Conservation (phyloP, 2,113 vertebrate genomes). For the Neofelis nebulosa region DNA sequence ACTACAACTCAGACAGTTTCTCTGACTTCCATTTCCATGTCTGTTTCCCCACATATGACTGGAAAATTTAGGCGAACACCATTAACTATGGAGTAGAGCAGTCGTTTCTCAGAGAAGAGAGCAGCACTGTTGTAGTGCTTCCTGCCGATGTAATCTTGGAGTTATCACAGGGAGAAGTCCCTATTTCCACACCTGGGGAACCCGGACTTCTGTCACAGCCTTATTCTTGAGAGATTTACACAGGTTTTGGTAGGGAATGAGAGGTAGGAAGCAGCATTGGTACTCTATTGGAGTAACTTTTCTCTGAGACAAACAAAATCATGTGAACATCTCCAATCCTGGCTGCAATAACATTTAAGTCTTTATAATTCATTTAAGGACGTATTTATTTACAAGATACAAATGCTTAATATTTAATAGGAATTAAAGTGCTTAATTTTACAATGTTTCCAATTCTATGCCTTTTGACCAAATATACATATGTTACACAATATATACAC, state of each 20-base stretch:
- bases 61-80: background rate
- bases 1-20: background rate
- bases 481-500: constrained; percentile 89
- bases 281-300: background rate
- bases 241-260: background rate
- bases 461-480: constrained; percentile 86
- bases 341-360: constrained; percentile 42
- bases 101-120: background rate
- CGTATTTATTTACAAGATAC: constrained; percentile 88
- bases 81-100: background rate
- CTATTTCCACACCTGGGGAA: background rate
- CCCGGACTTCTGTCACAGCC: background rate
- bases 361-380: constrained; percentile 78
- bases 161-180: background rate
- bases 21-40: background rate
- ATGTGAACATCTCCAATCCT: background rate
- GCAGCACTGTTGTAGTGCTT: background rate
- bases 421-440: constrained; percentile 89
- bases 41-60: background rate
- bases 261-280: background rate
- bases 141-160: background rate
- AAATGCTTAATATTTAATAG: constrained; percentile 86
- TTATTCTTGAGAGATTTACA: background rate
- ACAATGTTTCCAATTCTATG: constrained; percentile 80
- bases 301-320: background rate